A percentile compares a stretch with the other conserved stretches of the same genome.
phyloP scores from a whole-genome alignment of 2,797 vertebrate species.

The Prunella strophiata region DNA sequence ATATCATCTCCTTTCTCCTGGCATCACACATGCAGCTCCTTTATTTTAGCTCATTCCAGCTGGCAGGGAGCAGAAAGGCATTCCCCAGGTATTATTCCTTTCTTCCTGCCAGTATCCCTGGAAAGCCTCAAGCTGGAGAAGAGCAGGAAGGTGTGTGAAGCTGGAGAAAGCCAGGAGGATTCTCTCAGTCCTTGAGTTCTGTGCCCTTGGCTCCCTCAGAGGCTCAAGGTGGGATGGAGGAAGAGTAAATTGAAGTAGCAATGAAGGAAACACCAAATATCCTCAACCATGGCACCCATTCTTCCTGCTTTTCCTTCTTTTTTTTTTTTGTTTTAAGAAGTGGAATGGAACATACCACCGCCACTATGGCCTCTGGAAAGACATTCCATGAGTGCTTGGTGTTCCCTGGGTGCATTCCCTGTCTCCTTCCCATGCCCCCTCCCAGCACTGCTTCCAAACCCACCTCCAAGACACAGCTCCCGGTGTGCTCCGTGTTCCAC shows the following conservation, averaged over 20 bases:
- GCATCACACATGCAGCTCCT: constrained; percentile 16
- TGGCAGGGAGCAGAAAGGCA: neutral
- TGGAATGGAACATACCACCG: neutral
- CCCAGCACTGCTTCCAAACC: neutral
- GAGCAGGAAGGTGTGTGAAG: neutral
- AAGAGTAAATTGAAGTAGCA: neutral
- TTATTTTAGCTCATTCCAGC: constrained; percentile 46
- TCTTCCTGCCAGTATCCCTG: neutral
- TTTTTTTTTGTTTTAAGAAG: neutral
- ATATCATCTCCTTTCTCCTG: constrained; percentile 6
- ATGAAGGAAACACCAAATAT: neutral
- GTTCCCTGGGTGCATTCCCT: neutral
- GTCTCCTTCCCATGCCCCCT: neutral
- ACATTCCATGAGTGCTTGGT: neutral
- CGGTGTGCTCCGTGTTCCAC: neutral
- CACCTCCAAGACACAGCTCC: neutral
- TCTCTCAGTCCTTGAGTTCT: neutral
- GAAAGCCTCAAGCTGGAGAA: neutral
- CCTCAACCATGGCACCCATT: neutral
- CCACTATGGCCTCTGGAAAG: neutral
- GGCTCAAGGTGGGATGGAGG: neutral
- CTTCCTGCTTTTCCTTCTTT: neutral
- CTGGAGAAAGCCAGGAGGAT: neutral
- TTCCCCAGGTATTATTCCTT: neutral
- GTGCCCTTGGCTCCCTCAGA: neutral